Percentiles rank a stretch among this genome's conserved stretches.
phyloP scores from a whole-genome alignment of 2,888 invertebrate species.

The Dorcus hopei region DNA sequence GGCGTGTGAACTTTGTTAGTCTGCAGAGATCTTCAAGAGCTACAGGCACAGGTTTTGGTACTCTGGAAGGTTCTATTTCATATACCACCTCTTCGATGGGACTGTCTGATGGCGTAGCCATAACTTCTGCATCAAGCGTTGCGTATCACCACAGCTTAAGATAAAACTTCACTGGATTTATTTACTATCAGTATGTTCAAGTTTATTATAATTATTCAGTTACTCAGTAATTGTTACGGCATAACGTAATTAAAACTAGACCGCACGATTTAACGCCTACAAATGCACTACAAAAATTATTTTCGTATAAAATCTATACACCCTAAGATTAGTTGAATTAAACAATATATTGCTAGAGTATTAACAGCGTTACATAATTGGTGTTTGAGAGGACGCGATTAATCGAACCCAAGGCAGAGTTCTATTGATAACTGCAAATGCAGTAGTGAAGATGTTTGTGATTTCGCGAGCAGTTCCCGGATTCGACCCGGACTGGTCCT shows the following conservation, averaged over 20 bases:
- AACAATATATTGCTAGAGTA: too few species aligned
- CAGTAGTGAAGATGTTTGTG: not conserved
- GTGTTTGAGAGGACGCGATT: too few species aligned
- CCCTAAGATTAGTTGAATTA: too few species aligned
- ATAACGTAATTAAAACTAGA: not conserved
- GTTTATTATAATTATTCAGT: slow-evolving; percentile 1
- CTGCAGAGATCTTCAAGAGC: slow-evolving; percentile 87
- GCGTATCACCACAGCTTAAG: not conserved
- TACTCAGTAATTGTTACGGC: not conserved
- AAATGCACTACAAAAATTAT: too few species aligned
- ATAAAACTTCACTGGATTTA: not conserved
- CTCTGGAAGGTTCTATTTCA: slow-evolving; percentile 76
- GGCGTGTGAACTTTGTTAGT: slow-evolving; percentile 91
- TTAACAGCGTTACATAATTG: too few species aligned
- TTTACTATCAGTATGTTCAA: not conserved
- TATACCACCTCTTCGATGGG: slow-evolving; percentile 84
- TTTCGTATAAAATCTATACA: too few species aligned
- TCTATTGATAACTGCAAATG: too few species aligned
- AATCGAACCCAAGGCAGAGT: too few species aligned
- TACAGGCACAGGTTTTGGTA: slow-evolving; percentile 79
- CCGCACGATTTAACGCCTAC: not conserved
- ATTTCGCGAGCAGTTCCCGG: slow-evolving; percentile 36
- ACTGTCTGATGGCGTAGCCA: slow-evolving; percentile 85
- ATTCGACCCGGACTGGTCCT: slow-evolving; percentile 41
- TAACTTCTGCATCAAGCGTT: slow-evolving; percentile 36